Evolutionary conservation across 1,140 invertebrate genomes (phyloP), one percentile per base, ranked within the genome.

Genomic region (Ptiloglossa arizonensis): DNA sequence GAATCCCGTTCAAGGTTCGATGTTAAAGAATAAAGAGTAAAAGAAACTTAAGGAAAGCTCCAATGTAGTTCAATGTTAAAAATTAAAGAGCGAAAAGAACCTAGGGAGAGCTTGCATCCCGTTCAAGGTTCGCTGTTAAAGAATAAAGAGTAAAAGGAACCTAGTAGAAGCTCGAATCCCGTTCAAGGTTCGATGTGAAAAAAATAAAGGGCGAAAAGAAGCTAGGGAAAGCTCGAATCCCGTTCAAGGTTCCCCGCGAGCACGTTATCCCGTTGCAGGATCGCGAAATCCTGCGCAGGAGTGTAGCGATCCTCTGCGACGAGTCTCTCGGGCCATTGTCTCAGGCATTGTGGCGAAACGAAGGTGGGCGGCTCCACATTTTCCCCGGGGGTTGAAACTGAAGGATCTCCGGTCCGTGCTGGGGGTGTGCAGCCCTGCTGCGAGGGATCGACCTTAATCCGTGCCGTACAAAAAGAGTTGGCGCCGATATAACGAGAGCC

Each of bases 381-480:
- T 52, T 8, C 29, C 15, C 41, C 41, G 41, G 27, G 13, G 35
- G 44, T 64, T 54, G 27, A 64, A 44, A 56, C 50, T 32, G 27
- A 44, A 66, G 48, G 19, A 41, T 48, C 59, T 13, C 4, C 0
- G 22, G 15, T 17, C 5, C 0, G 24, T 6, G 57, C 6, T 11
- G 32, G 70, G 17, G 17, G 22, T 54, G 68, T 17, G n/a, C 19
- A 8, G 1, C 50, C 79, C 80, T 52, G 77, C 66, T 72, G 79
- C 15, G 80, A 62, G 19, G 81, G 83, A 80, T 87, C 75, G 70
- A 8, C 63, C 77, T 76, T 88, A 85, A 89, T 89, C 87, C 87
- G 5, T 5, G 72, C 9, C 63, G 73, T 17, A 86, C 84, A 83
- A 88, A 85, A 89, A 87, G 85, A 89, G 87, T 89, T 89, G 85